Evolutionary conservation across 2,113 vertebrate species (phyloP), one percentile per base, ranked within the genome.

Genomic region (Mastomys natalensis): DNA sequence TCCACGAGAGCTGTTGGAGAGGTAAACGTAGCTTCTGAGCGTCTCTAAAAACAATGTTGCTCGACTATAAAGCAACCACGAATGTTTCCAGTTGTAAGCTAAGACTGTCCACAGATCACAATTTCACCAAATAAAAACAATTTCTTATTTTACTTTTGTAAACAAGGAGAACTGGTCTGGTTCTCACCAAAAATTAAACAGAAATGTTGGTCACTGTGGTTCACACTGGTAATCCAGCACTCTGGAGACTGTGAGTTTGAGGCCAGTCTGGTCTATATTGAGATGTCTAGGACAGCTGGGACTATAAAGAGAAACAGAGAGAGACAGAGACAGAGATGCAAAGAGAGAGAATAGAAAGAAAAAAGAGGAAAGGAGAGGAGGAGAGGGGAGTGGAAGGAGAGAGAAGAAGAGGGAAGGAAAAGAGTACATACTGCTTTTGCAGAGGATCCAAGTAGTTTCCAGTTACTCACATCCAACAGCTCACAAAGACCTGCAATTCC

Each of bases 101-200:
- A n/a, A 80, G 19, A 45, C 68, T 87, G 40, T 24, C 86, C 51
- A 76, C 58, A 29, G 26, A 64, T 16, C 51, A 31, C 5, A 92
- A 8, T 82, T 92, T 89, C 43, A 87, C n/a, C 55, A 95, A 94
- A 58, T 64, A 55, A 87, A 55, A 66, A 2, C 58, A 31, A 43
- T 12, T 66, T 45, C 31, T 21, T 34, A 34, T 51, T 86, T 66
- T 66, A 62, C 24, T 66, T 86, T 68, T 68, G 62, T 68, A 68
- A 86, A 22, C 43, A 51, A 80, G 34, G 37, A 85, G n/a, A 64
- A 84, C 19, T 90, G 40, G 68, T 21, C n/a, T 7, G 72, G 3
- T 40, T 24, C 13, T 21, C 66, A 62, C 51, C 19, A 43, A 86
- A 89, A 96, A 58, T 43, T 26, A 93, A 93, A 95, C 40, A 85